Percentiles rank a stretch among this genome's conserved stretches.
phyloP scores from a whole-genome alignment of 2,888 invertebrate species.

The Bellardia pandia region DNA sequence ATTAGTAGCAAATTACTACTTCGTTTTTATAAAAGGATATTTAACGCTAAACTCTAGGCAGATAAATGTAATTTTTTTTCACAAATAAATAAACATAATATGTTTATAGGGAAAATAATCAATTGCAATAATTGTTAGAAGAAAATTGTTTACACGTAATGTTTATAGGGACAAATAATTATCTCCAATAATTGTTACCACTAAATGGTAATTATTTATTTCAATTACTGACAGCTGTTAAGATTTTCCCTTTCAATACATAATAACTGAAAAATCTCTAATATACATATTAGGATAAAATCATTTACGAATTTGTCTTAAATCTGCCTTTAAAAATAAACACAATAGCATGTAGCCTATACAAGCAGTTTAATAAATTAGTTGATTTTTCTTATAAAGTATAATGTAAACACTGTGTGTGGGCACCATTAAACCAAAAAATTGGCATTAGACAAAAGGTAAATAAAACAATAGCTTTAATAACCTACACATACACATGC shows the following conservation, averaged over 20 bases:
- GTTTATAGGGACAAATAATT: too few relatives aligned
- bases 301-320: too few relatives aligned
- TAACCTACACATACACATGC: slow-evolving; percentile 12
- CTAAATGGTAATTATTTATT: too few relatives aligned
- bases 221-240: too few relatives aligned
- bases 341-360: too few relatives aligned
- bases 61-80: not conserved
- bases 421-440: slow-evolving; percentile 11
- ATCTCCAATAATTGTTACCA: too few relatives aligned
- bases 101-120: not conserved
- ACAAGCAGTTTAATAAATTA: slow-evolving; percentile 15
- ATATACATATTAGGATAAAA: too few relatives aligned
- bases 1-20: slow-evolving; percentile 42
- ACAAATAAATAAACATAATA: not conserved
- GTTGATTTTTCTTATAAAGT: not conserved
- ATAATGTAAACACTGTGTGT: slow-evolving; percentile 11
- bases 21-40: not conserved
- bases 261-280: too few relatives aligned
- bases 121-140: not conserved
- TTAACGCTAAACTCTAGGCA: not conserved
- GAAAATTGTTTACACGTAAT: too few relatives aligned
- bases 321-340: too few relatives aligned
- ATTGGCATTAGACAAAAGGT: slow-evolving; percentile 13
- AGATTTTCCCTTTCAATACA: too few relatives aligned
- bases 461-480: slow-evolving; percentile 37